These are phyloP conservation scores for Abrostola tripartita DNA, from an alignment of 2,888 invertebrate species.

Conservation along the genomic window DNA sequence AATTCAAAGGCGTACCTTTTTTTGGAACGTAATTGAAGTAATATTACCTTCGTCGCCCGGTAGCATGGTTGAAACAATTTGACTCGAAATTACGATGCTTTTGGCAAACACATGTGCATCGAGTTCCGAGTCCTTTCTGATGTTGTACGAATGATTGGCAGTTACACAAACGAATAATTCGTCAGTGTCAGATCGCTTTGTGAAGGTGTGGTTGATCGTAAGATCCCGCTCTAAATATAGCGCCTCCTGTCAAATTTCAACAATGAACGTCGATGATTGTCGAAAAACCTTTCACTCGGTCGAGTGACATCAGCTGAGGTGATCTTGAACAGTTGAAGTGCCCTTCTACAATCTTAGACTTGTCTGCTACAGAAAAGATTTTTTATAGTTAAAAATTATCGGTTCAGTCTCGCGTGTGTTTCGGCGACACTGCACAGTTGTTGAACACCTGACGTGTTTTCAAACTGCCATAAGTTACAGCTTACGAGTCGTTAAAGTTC, in stretches of 20 bases:
- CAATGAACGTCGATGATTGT: constrained; percentile 32
- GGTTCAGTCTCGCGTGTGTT: not conserved
- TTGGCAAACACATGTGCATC: not conserved
- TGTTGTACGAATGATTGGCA: constrained; percentile 25
- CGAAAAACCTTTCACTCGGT: constrained; percentile 41
- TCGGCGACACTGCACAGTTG: constrained; percentile 6
- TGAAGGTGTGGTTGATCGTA: constrained; percentile 23
- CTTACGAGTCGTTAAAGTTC: constrained; percentile 17
- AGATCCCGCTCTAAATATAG: constrained; percentile 33
- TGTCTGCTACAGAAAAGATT: constrained; percentile 10
- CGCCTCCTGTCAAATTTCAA: constrained; percentile 25
- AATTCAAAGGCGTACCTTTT: constrained; percentile 56
- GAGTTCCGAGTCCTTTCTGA: not conserved
- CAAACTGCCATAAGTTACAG: constrained; percentile 29
- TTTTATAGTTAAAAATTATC: constrained; percentile 9
- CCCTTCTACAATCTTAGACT: constrained; percentile 14
- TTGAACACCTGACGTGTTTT: constrained; percentile 33
- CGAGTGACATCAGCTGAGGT: constrained; percentile 24
- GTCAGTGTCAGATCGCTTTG: constrained; percentile 8
- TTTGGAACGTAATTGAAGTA: constrained; percentile 45
- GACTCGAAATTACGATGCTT: constrained; percentile 13
- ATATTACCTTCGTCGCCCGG: constrained; percentile 35
- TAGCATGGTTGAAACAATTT: constrained; percentile 21
- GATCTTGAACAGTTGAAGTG: constrained; percentile 31
- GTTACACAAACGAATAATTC: constrained; percentile 16